phyloP scores from a whole-genome alignment of 2,888 invertebrate species.

The Melanchra persicariae region DNA sequence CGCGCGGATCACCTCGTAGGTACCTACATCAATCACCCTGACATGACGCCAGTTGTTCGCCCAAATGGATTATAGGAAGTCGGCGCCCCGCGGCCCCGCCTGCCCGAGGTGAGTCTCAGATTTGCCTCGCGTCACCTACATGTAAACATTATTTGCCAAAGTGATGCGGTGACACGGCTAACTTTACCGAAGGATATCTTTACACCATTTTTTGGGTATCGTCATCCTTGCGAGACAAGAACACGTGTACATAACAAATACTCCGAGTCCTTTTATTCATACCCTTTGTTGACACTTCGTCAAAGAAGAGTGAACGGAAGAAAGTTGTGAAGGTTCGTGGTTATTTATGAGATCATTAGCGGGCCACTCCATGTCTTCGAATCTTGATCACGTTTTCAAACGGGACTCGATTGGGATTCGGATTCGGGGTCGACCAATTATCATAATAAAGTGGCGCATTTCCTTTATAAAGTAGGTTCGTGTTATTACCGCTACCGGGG shows the following conservation, averaged over 20 bases:
- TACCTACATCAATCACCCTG: conserved; percentile 88
- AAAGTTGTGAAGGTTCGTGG: conserved; percentile 63
- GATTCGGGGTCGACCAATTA: conserved; percentile 75
- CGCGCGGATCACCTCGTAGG: conserved; percentile 80
- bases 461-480: conserved; percentile 72
- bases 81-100: conserved; percentile 80
- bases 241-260: conserved; percentile 51
- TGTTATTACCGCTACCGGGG: conserved; percentile 68
- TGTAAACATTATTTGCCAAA: conserved; percentile 87
- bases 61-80: conserved; percentile 90
- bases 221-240: conserved; percentile 49
- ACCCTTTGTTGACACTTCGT: conserved; percentile 59
- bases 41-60: conserved; percentile 89
- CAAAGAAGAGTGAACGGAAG: conserved; percentile 54
- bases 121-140: conserved; percentile 84
- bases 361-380: conserved; percentile 72
- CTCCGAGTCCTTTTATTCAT: conserved; percentile 46
- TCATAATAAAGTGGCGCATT: conserved; percentile 77
- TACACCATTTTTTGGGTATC: conserved; percentile 71
- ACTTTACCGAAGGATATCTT: conserved; percentile 79
- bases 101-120: conserved; percentile 83
- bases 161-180: conserved; percentile 84
- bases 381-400: conserved; percentile 74
- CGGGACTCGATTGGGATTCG: conserved; percentile 71
- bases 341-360: conserved; percentile 78